Evolutionary conservation across 2,113 vertebrate genomes (phyloP).

Genomic region (Colius striatus): DNA sequence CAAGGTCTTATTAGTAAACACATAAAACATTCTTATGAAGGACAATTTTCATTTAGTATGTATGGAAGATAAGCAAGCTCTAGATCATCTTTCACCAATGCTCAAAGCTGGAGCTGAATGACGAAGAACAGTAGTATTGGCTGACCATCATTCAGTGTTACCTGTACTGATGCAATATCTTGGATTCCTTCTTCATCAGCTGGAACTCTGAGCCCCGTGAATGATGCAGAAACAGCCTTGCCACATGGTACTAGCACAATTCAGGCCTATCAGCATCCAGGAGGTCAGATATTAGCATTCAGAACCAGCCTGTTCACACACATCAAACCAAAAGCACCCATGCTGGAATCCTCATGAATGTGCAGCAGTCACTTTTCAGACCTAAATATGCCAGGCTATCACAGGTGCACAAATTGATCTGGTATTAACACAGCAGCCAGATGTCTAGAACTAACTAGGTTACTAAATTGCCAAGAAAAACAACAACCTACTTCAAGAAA

Average conservation of each 20-base stretch:
- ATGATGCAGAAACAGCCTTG: not conserved
- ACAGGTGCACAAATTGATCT: not conserved
- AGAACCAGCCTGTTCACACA: not conserved
- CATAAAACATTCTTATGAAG: not conserved
- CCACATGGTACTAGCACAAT: not conserved
- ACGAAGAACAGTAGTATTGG: not conserved
- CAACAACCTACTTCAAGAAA: not conserved
- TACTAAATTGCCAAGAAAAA: not conserved
- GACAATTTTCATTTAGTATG: not conserved
- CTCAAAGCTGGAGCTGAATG: not conserved
- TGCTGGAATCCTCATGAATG: not conserved
- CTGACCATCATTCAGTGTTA: not conserved
- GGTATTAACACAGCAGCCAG: not conserved
- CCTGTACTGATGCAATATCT: not conserved
- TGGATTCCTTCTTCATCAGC: not conserved
- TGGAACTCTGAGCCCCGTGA: not conserved
- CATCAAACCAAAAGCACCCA: not conserved
- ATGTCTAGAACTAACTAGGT: not conserved
- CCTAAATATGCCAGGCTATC: too few species aligned
- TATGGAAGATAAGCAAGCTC: not conserved
- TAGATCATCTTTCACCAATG: not conserved
- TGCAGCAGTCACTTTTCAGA: not conserved
- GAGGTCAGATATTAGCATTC: not conserved
- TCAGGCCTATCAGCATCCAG: not conserved
- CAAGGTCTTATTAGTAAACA: not conserved